These are phyloP conservation scores for Glareola pratincola DNA, from an alignment of 2,113 vertebrate species.

Conservation along the genomic window DNA sequence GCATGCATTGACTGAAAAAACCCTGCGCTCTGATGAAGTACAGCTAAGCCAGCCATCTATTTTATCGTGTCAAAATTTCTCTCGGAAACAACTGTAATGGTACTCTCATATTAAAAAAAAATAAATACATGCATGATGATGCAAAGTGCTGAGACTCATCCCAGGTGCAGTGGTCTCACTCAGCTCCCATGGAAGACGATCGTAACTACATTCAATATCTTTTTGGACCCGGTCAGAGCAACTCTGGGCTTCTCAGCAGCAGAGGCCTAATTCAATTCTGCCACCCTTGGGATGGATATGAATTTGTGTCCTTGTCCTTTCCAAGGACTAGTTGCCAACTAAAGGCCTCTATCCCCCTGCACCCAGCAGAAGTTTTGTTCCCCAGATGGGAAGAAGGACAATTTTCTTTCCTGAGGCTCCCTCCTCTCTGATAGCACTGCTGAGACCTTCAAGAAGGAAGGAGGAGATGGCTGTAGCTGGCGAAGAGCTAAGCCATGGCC, in stretches of 20 bases:
- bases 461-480: accelerated
- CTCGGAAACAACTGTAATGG: neutral
- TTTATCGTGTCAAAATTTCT: neutral
- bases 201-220: neutral
- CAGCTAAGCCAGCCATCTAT: neutral
- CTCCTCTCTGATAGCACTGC: neutral
- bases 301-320: neutral
- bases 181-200: neutral
- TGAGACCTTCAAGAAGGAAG: accelerated
- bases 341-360: neutral
- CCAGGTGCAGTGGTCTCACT: neutral
- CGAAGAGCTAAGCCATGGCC: neutral
- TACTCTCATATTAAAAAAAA: neutral
- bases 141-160: neutral
- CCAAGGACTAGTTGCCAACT: neutral
- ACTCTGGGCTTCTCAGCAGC: neutral
- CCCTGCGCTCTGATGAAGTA: neutral
- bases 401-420: neutral
- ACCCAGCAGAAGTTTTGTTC: neutral
- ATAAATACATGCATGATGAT: neutral
- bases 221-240: neutral
- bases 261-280: neutral
- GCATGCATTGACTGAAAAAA: neutral
- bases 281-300: neutral
- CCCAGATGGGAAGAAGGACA: neutral